Evolutionary conservation across 1,140 invertebrate species (phyloP), one percentile per base, ranked within the genome.

Genomic region (Aporrectodea caliginosa): DNA sequence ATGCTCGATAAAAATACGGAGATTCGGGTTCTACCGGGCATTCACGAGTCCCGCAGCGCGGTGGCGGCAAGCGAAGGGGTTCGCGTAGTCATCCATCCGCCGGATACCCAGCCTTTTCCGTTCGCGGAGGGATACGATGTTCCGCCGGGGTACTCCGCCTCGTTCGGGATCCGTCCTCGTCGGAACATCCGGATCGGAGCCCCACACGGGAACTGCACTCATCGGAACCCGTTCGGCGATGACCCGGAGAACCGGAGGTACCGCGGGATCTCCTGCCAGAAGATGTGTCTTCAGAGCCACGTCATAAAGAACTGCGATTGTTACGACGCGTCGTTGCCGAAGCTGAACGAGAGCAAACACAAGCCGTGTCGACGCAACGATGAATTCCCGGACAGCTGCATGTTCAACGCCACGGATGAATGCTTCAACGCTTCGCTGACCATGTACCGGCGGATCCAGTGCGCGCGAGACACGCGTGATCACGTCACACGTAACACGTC

Each of bases 61-160:
- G 78, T 79, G 31, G 32, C 78, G 1, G 78, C 71, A 33, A 74
- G 71, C 32, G 78, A 79, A 34, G 89, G 88, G 16, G 84, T 85
- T 2, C 80, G 87, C 68, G 84, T 90, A 2, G 79, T 87, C 1
- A 82, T 89, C 68, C 88, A 89, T 76, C 82, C 82, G 14, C 81
- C 86, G 22, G 82, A 84, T 16, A 81, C 82, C 0, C 81, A 84
- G 70, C 88, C 88, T 0, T 86, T 88, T 68, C 87, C 88, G 0
- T 87, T 88, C 77, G 85, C 87, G 29, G 83, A 87, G 27, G 89
- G 88, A 0, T 82, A 88, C 34, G 86, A 86, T 33, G 81, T 89
- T 1, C 80, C 86, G 1, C 87, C 88, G 0, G 88, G 86, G 34
- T 75, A 77, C 78, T 82, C 83, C 70, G 81, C 83, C 33, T 82